Conservation (phyloP, 2,797 vertebrate species). For the Hyperoplus lanceolatus region DNA sequence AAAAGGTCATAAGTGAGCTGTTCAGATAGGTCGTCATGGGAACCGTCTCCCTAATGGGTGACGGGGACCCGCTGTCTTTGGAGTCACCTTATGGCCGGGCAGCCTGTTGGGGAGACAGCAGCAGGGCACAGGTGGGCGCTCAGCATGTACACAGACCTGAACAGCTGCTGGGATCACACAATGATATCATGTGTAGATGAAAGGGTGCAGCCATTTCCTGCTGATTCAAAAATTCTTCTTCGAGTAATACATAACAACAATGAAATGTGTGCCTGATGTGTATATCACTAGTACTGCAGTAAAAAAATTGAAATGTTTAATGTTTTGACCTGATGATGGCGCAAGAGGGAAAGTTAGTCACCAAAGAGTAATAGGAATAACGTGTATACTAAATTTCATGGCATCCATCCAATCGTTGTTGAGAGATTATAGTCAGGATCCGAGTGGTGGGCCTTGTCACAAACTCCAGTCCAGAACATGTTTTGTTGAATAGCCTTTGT, state of each 20-base stretch:
- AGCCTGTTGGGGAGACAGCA: slow-evolving; percentile 31
- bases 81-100: slow-evolving; percentile 47
- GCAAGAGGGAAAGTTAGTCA: background rate
- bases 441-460: too few species aligned
- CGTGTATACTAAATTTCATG: background rate
- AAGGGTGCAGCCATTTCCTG: background rate
- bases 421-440: too few species aligned
- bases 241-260: background rate
- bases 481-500: too few species aligned
- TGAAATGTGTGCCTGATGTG: background rate
- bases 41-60: slow-evolving; percentile 62
- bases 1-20: slow-evolving; percentile 77
- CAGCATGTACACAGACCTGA: slow-evolving; percentile 12
- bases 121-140: slow-evolving; percentile 27
- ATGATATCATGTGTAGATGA: slow-evolving; percentile 17
- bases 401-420: background rate
- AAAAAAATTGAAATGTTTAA: background rate
- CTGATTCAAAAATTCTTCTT: background rate
- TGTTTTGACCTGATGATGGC: background rate
- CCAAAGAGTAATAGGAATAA: background rate
- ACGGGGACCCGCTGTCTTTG: slow-evolving; percentile 30
- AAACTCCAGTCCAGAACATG: too few species aligned
- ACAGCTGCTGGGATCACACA: slow-evolving; percentile 1
- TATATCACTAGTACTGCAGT: background rate
- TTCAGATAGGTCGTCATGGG: slow-evolving; percentile 70